phyloP scores from a whole-genome alignment of 1,140 invertebrate genomes.

The Drosophila grimshawi region DNA sequence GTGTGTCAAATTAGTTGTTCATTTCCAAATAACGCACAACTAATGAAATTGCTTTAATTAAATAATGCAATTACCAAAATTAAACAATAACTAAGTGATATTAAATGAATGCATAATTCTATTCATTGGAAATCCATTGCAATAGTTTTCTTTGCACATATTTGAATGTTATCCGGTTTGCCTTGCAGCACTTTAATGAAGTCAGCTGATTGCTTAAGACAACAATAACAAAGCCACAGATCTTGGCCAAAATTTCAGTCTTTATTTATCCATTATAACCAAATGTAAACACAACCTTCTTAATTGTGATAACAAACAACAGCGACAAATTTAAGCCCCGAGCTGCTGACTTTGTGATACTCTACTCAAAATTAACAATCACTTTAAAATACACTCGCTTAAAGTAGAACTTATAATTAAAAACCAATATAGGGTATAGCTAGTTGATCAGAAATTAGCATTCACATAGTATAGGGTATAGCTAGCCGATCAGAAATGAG shows the following conservation, averaged over 20 bases:
- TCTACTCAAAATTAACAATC: background rate
- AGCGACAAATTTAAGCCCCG: background rate
- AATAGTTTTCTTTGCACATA: background rate
- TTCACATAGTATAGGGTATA: too few species aligned
- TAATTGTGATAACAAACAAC: constrained; percentile 44
- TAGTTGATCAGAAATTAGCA: too few species aligned
- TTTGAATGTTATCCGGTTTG: constrained; percentile 3
- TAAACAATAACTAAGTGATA: constrained; percentile 38
- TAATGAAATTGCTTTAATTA: constrained; percentile 13
- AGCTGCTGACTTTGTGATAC: background rate
- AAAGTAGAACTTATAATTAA: too few species aligned
- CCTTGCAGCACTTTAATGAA: constrained; percentile 38
- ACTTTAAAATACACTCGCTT: too few species aligned
- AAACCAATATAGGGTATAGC: too few species aligned
- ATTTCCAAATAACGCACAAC: constrained; percentile 13
- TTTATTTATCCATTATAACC: constrained; percentile 29
- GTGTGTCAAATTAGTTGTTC: constrained; percentile 24
- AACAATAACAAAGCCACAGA: constrained; percentile 13
- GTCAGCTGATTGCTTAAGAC: constrained; percentile 39
- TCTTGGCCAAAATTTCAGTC: constrained; percentile 17
- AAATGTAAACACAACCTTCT: constrained; percentile 37
- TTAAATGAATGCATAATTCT: constrained; percentile 35
- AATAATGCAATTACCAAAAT: constrained; percentile 39
- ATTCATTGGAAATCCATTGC: background rate
- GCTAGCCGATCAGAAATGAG: too few species aligned